Percentiles rank a stretch among this genome's conserved stretches.
phyloP scores from a whole-genome alignment of 2,888 invertebrate genomes.

The Drosophila meridiana region DNA sequence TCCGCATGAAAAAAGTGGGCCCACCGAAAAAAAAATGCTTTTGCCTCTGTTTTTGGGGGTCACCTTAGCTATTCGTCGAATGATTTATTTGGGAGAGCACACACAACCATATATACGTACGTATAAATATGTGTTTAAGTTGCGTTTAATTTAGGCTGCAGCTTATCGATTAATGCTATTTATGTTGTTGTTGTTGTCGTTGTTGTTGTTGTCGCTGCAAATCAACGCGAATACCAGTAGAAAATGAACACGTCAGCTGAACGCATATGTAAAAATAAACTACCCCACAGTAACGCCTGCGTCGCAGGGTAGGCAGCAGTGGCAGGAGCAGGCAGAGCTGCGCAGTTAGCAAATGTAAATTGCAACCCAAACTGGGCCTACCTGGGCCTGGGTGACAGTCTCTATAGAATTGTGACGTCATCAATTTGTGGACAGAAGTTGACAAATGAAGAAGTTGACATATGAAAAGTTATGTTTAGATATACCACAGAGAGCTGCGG shows the following conservation, averaged over 20 bases:
- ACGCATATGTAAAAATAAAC: slow-evolving; percentile 37
- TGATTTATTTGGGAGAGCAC: not conserved
- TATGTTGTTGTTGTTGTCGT: slow-evolving; percentile 3
- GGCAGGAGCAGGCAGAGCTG: slow-evolving; percentile 29
- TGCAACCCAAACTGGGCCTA: slow-evolving; percentile 35
- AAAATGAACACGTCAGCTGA: slow-evolving; percentile 58
- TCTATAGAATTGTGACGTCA: slow-evolving; percentile 64
- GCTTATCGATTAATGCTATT: slow-evolving; percentile 45
- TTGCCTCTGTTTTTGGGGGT: slow-evolving; percentile 46
- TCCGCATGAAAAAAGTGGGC: slow-evolving; percentile 56
- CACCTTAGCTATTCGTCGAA: slow-evolving; percentile 68
- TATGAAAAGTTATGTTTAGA: slow-evolving; percentile 2
- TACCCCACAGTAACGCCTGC: slow-evolving; percentile 25
- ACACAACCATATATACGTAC: not conserved
- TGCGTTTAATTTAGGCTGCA: slow-evolving; percentile 42
- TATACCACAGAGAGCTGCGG: not conserved
- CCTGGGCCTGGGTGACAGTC: slow-evolving; percentile 44
- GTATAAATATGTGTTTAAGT: slow-evolving; percentile 3
- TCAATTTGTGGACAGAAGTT: slow-evolving; percentile 8
- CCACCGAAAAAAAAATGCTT: slow-evolving; percentile 10
- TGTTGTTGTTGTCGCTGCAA: slow-evolving; percentile 18
- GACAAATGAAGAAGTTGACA: not conserved
- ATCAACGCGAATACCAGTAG: slow-evolving; percentile 33
- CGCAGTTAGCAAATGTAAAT: slow-evolving; percentile 42
- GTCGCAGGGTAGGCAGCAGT: not conserved